Evolutionary conservation across 2,797 vertebrate species (phyloP).

Genomic region (Rhincodon typus): DNA sequence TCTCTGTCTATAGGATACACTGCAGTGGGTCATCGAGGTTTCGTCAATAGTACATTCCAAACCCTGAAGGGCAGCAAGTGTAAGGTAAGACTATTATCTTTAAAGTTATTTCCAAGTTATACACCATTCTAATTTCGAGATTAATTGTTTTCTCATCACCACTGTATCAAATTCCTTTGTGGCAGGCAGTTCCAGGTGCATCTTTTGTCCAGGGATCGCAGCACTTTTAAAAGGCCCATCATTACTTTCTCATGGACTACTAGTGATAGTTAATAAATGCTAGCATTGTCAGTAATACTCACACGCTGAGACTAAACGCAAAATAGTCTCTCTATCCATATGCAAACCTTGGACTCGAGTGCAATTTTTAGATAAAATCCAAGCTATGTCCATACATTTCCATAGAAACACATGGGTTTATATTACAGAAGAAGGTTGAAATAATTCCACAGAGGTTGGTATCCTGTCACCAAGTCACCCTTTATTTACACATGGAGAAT

Average conservation of each 20-base stretch:
- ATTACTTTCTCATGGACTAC: not conserved
- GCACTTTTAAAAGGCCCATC: not conserved
- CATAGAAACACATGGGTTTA: not conserved
- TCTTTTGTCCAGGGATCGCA: not conserved
- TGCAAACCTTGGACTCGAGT: no score
- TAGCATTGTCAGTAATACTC: not conserved
- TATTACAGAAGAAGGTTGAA: no score
- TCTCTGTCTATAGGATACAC: not conserved
- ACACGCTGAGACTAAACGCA: not conserved
- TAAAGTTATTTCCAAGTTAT: not conserved
- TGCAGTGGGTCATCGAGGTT: not conserved
- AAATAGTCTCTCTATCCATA: not conserved
- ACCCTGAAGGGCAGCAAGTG: not conserved
- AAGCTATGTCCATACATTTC: not conserved
- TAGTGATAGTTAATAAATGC: not conserved
- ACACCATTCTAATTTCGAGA: not conserved
- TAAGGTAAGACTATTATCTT: not conserved
- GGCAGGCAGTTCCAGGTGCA: not conserved
- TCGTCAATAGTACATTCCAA: not conserved
- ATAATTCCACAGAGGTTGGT: no score
- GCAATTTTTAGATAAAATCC: no score
- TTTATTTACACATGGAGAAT: no score
- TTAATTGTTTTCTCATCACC: not conserved
- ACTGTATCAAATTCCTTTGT: not conserved
- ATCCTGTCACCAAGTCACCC: no score